Evolutionary conservation across 2,113 vertebrate species (phyloP).

Genomic region (Chamaetylas fuelleborni): DNA sequence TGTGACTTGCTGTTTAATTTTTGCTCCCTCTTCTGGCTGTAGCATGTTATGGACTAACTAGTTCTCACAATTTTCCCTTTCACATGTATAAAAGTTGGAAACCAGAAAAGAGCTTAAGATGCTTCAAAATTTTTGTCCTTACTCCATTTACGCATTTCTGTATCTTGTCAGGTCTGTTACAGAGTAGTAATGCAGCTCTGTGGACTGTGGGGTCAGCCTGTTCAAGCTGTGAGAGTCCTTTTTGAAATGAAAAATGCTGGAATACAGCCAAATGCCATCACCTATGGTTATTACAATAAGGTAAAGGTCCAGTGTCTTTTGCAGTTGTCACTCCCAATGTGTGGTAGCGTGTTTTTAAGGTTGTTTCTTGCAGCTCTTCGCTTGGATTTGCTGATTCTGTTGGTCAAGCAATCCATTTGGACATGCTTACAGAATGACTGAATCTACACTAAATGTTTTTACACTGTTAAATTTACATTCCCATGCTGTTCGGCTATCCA

Average conservation of each 20-base stretch:
- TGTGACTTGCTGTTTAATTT: neutral
- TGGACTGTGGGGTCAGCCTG: slow-evolving; percentile 90
- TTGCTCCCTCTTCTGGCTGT: neutral
- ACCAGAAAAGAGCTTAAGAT: neutral
- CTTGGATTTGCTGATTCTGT: neutral
- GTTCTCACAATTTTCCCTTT: neutral
- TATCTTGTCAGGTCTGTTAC: slow-evolving; percentile 88
- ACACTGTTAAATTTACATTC: neutral
- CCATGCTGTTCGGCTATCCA: neutral
- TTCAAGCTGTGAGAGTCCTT: slow-evolving; percentile 92
- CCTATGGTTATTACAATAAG: slow-evolving; percentile 99
- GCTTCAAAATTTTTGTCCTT: neutral
- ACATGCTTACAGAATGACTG: neutral
- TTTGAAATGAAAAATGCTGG: slow-evolving; percentile 97
- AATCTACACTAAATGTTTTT: neutral
- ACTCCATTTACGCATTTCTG: neutral
- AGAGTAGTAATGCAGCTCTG: slow-evolving; percentile 97
- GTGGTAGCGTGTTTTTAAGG: neutral
- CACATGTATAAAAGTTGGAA: neutral
- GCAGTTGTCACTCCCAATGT: neutral
- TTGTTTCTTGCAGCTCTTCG: neutral
- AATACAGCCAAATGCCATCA: slow-evolving; percentile 94
- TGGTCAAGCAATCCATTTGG: neutral
- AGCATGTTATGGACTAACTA: neutral
- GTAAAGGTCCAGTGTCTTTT: slow-evolving; percentile 66